Conservation (phyloP, 2,797 vertebrate species). For the Pelodytes ibericus region DNA sequence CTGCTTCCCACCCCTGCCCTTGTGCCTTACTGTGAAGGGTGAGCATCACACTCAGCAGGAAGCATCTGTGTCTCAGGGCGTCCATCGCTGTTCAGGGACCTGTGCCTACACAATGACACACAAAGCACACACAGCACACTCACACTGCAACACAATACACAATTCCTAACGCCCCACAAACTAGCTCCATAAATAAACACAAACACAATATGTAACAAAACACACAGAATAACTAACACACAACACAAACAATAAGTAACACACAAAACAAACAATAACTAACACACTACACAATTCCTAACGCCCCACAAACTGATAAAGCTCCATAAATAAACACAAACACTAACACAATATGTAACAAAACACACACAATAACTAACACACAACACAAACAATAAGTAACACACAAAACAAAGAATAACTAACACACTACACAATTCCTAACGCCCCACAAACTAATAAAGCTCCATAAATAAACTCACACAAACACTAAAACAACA, state of each 20-base stretch:
- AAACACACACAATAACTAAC: too few species aligned
- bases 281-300: too few species aligned
- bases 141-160: background rate
- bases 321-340: background rate
- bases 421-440: too few species aligned
- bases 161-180: too few species aligned
- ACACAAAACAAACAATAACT: too few species aligned
- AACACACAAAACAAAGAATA: too few species aligned
- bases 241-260: background rate
- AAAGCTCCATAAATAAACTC: background rate
- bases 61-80: background rate
- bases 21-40: slow-evolving; percentile 7
- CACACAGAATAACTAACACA: too few species aligned
- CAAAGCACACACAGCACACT: background rate
- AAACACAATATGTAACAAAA: background rate
- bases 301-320: too few species aligned
- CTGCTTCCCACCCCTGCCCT: background rate
- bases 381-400: background rate
- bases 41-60: slow-evolving; percentile 8
- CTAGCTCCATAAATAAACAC: background rate
- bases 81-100: background rate
- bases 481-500: too few species aligned
- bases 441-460: too few species aligned
- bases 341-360: too few species aligned
- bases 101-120: background rate